Conservation (phyloP, 2,888 invertebrate species). For the Andrena minutula region DNA sequence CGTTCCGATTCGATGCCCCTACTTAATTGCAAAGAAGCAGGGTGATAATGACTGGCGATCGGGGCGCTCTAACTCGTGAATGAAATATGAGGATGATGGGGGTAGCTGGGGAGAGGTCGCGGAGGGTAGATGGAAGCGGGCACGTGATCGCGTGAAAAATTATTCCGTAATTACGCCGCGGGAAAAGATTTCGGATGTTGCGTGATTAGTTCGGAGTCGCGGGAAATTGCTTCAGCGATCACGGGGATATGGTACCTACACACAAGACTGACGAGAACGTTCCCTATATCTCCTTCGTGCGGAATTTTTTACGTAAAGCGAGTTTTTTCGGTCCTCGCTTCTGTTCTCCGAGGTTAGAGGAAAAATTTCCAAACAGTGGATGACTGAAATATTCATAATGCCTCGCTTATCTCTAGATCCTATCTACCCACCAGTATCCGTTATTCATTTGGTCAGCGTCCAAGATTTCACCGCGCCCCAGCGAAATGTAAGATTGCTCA, state of each 20-base stretch:
- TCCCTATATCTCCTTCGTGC: neutral
- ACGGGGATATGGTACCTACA: too few relatives aligned
- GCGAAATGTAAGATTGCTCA: too few relatives aligned
- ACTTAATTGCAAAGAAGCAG: too few relatives aligned
- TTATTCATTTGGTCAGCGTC: too few relatives aligned
- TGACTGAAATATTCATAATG: too few relatives aligned
- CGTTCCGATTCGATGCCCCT: neutral
- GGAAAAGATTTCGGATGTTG: constrained; percentile 50
- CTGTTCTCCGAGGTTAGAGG: neutral
- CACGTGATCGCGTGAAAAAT: constrained; percentile 62
- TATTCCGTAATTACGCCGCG: constrained; percentile 41
- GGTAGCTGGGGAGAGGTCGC: neutral
- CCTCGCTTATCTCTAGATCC: too few relatives aligned
- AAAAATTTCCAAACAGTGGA: too few relatives aligned
- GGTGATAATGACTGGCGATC: constrained; percentile 7
- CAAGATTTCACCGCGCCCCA: too few relatives aligned
- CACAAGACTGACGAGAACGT: neutral
- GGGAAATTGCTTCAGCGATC: neutral
- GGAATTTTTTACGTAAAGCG: neutral
- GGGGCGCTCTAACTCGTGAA: neutral
- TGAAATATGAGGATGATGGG: neutral
- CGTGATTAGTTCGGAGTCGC: constrained; percentile 36
- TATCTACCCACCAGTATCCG: too few relatives aligned
- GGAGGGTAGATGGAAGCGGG: constrained; percentile 17
- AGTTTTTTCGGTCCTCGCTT: neutral